Evolutionary conservation across 2,113 vertebrate genomes (phyloP), one percentile per base, ranked within the genome.

Genomic region (Pedionomus torquatus): DNA sequence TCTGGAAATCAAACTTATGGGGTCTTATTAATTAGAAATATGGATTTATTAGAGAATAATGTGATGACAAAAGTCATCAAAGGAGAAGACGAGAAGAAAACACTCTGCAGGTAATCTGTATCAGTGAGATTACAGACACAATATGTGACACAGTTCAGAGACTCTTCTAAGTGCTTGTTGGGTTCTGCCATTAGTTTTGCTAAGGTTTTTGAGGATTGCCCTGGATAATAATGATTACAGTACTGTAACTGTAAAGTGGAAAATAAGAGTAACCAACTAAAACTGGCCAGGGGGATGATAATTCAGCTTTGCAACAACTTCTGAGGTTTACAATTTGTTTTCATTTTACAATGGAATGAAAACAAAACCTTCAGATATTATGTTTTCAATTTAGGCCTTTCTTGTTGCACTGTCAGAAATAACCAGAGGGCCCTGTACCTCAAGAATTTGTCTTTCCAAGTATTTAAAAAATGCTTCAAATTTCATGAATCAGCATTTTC

Each of bases 241-340:
- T 82, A 58, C 51, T 83, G 60, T 71, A 94, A 93, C 77, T 93
- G 70, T 89, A 94, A 93, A 95, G 93, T 52, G 84, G 65, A 89
- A 89, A 95, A 79, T 91, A 93, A 48, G 61, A 94, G 81, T 35
- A 84, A 89, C 77, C 69, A 61, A 82, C 30, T 49, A 30, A 74
- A 87, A 93, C 87, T 79, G 93, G 91, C 81, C 81, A 85, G 57
- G 69, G 75, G 77, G 48, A 75, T 76, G 94, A 89, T 87, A 96
- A 93, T 93, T 96, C 89, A 78, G 93, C 81, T 95, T 64, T 87
- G 93, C 0, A 3, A 94, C 93, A 96, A 24, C 83, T 97, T 87
- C 77, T 96, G 96, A 96, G 96, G 96, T 97, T 96, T 94, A 97
- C 87, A 94, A 96, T 96, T 97, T 97, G 90, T 96, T 97, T 97